phyloP scores from a whole-genome alignment of 2,113 vertebrate genomes.

The Tyrannus savana region DNA sequence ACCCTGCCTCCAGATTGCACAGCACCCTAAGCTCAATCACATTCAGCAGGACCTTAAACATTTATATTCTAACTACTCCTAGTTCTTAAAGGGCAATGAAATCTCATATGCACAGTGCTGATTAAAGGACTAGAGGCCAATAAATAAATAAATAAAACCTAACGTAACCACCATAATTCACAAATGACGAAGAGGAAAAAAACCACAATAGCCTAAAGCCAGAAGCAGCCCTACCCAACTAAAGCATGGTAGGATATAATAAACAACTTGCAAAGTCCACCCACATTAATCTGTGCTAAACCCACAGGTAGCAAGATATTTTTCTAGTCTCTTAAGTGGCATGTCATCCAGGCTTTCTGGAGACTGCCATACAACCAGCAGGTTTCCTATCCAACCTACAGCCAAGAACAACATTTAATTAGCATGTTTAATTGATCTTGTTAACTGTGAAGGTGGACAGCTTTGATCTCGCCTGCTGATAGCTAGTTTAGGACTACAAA shows the following conservation, averaged over 20 bases:
- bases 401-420: constrained; percentile 52
- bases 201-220: neutral
- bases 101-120: neutral
- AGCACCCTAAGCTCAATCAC: neutral
- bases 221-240: constrained; percentile 14
- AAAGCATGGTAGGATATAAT: neutral
- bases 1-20: neutral
- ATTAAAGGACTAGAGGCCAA: constrained; percentile 52
- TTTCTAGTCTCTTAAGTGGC: constrained; percentile 14
- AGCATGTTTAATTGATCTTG: constrained; percentile 55
- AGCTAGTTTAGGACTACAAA: constrained; percentile 25
- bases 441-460: constrained; percentile 43
- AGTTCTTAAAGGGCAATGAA: neutral
- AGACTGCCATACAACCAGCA: constrained; percentile 25
- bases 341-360: neutral
- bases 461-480: constrained; percentile 53
- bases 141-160: constrained; percentile 17
- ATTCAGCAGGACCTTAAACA: neutral
- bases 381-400: constrained; percentile 25
- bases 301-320: neutral
- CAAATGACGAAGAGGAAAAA: neutral
- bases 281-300: constrained; percentile 34
- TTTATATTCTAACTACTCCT: neutral
- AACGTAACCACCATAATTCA: neutral
- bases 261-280: constrained; percentile 22